A percentile compares a stretch with the other conserved stretches of the same genome.
phyloP scores from a whole-genome alignment of 1,140 invertebrate genomes.

The Drosophila biarmipes region DNA sequence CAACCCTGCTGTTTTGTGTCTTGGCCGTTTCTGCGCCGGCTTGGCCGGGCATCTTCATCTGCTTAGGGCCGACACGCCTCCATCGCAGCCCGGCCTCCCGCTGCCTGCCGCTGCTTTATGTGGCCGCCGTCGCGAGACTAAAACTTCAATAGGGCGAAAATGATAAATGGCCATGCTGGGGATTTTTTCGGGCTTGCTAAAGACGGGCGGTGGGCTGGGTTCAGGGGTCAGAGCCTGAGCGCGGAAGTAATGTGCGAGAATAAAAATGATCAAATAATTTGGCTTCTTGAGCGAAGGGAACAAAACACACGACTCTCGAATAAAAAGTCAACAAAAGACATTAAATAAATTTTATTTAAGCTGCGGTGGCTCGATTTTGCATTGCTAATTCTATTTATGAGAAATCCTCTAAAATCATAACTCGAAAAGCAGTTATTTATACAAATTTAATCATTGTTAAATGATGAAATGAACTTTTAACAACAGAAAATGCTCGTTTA shows the following conservation, averaged over 20 bases:
- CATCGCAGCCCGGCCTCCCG: constrained; percentile 44
- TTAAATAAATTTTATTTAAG: background rate
- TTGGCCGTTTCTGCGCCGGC: constrained; percentile 52
- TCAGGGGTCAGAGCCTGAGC: constrained; percentile 8
- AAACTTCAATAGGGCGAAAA: constrained; percentile 82
- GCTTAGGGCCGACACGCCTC: constrained; percentile 68
- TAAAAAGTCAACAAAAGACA: background rate
- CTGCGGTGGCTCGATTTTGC: background rate
- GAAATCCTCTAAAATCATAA: too few relatives aligned
- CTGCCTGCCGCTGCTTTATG: constrained; percentile 79
- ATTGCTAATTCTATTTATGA: too few relatives aligned
- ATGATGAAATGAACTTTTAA: too few relatives aligned
- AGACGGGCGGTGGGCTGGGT: background rate
- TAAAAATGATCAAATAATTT: constrained; percentile 69
- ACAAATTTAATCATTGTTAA: too few relatives aligned
- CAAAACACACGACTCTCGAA: background rate
- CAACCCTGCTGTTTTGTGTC: constrained; percentile 81
- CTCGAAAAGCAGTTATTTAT: too few relatives aligned
- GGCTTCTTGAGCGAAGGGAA: constrained; percentile 26
- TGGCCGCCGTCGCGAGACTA: constrained; percentile 69
- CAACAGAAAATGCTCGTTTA: too few relatives aligned
- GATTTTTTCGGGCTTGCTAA: constrained; percentile 37
- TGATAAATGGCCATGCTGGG: constrained; percentile 77
- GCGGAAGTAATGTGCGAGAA: constrained; percentile 60
- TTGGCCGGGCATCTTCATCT: constrained; percentile 55